Evolutionary conservation across 2,888 invertebrate species (phyloP).

Genomic region (Amphipoea lucens): DNA sequence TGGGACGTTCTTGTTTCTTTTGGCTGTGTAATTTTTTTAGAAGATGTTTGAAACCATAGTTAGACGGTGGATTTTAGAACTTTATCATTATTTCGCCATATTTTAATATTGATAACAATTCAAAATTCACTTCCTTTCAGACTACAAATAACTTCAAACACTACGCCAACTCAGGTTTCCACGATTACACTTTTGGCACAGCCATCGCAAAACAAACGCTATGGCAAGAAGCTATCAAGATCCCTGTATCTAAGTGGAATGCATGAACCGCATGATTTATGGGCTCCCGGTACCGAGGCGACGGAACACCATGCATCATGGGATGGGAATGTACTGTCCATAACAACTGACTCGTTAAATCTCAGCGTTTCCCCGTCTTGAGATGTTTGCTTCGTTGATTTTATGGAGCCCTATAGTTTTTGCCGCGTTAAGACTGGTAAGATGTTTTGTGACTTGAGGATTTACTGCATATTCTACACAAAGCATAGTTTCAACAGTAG

Average conservation of each 20-base stretch:
- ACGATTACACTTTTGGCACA: slow-evolving; percentile 61
- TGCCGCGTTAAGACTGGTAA: slow-evolving; percentile 24
- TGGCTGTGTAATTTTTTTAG: slow-evolving; percentile 1
- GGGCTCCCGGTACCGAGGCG: slow-evolving; percentile 41
- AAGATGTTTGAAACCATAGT: neutral
- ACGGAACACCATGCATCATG: slow-evolving; percentile 63
- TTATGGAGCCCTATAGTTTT: slow-evolving; percentile 43
- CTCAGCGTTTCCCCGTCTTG: slow-evolving; percentile 44
- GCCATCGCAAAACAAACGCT: slow-evolving; percentile 51
- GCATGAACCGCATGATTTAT: slow-evolving; percentile 66
- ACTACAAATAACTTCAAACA: slow-evolving; percentile 39
- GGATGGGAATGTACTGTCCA: slow-evolving; percentile 62
- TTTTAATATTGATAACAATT: neutral
- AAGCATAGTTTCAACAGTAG: neutral
- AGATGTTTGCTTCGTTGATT: slow-evolving; percentile 28
- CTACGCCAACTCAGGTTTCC: slow-evolving; percentile 4
- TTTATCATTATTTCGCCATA: too few species aligned
- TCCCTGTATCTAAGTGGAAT: slow-evolving; percentile 62
- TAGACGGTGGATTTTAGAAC: neutral
- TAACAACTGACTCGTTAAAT: slow-evolving; percentile 66
- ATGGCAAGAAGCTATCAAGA: slow-evolving; percentile 65
- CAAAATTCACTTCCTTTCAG: neutral
- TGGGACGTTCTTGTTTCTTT: slow-evolving; percentile 14
- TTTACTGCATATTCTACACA: neutral
- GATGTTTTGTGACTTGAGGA: neutral